Evolutionary conservation across 2,888 invertebrate genomes (phyloP).

Genomic region (Marronus borbonicus): DNA sequence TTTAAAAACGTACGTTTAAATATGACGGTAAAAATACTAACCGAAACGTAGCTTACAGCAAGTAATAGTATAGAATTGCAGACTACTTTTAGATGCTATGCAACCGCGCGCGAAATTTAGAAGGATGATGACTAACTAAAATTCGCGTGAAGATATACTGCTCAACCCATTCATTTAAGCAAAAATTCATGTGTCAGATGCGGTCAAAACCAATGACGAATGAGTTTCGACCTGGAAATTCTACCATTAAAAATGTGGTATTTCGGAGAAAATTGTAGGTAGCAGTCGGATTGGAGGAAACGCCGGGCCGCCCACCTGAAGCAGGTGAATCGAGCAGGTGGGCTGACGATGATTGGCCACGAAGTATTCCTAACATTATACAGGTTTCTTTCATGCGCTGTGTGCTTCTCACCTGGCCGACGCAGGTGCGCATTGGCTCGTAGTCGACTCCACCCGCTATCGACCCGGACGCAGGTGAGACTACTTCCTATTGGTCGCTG

Average conservation of each 20-base stretch:
- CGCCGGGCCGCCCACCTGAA: slow-evolving; percentile 58
- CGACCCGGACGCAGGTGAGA: slow-evolving; percentile 67
- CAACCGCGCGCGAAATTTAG: too few relatives aligned
- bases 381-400: slow-evolving; percentile 63
- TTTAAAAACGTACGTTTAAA: too few relatives aligned
- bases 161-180: too few relatives aligned
- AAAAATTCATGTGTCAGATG: too few relatives aligned
- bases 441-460: slow-evolving; percentile 66
- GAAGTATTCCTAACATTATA: slow-evolving; percentile 52
- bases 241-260: slow-evolving; percentile 11
- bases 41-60: too few relatives aligned
- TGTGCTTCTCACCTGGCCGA: slow-evolving; percentile 61
- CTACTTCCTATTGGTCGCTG: slow-evolving; percentile 64
- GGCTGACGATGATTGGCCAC: slow-evolving; percentile 52
- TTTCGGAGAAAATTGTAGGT: slow-evolving; percentile 25
- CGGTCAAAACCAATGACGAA: neutral
- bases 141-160: too few relatives aligned
- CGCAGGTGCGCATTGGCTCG: slow-evolving; percentile 66
- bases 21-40: too few relatives aligned
- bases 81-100: too few relatives aligned
- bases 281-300: slow-evolving; percentile 55
- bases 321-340: slow-evolving; percentile 56
- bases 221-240: neutral
- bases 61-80: too few relatives aligned
- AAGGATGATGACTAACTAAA: too few relatives aligned